Evolutionary conservation across 2,888 invertebrate species (phyloP).

Genomic region (Nomada fucata): DNA sequence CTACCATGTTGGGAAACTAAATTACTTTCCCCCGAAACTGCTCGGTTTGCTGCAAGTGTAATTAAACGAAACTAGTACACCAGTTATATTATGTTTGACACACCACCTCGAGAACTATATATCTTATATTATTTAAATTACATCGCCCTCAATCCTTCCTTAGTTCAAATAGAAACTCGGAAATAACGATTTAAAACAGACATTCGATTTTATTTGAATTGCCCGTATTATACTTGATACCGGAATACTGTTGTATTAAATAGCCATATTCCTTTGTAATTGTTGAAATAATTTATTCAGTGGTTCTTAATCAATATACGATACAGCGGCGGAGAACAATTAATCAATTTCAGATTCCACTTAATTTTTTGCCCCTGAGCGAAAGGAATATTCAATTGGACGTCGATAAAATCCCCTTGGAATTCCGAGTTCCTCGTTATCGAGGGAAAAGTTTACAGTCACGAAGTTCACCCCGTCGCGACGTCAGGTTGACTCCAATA

Average conservation of each 20-base stretch:
- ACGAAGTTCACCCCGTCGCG: slow-evolving; percentile 7
- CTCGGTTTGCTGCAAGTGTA: slow-evolving; percentile 23
- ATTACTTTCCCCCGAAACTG: slow-evolving; percentile 27
- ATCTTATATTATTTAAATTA: background rate
- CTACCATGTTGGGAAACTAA: slow-evolving; percentile 17
- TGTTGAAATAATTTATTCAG: background rate
- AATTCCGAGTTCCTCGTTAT: slow-evolving; percentile 20
- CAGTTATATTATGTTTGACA: no score
- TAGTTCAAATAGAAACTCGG: background rate
- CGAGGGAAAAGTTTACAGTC: slow-evolving; percentile 13
- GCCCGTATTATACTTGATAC: background rate
- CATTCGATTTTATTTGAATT: no score
- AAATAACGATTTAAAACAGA: no score
- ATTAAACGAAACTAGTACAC: background rate
- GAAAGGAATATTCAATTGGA: slow-evolving; percentile 28
- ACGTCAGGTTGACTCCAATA: slow-evolving; percentile 9
- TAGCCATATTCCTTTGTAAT: background rate
- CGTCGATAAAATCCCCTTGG: slow-evolving; percentile 16
- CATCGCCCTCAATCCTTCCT: background rate
- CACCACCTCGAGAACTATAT: background rate
- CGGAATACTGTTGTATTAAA: background rate
- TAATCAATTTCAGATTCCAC: slow-evolving; percentile 11
- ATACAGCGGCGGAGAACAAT: background rate
- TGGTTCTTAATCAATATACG: background rate
- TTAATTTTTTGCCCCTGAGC: background rate